phyloP scores from a whole-genome alignment of 2,888 invertebrate genomes.

The Ellobium chinense region DNA sequence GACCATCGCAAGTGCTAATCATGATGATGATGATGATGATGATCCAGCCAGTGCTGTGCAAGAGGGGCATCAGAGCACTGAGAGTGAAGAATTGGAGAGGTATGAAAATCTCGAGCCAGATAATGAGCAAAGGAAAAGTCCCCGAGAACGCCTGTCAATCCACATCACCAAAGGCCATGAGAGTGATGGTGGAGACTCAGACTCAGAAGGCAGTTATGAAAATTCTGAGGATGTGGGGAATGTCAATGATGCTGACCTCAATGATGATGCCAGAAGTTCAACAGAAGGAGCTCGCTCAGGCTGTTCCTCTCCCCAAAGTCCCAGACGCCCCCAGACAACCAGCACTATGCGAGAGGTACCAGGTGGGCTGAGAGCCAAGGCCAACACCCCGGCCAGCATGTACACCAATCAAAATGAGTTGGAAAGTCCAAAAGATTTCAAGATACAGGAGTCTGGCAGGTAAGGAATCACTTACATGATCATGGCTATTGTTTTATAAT shows the following conservation, averaged over 20 bases:
- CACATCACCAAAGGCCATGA: background rate
- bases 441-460: background rate
- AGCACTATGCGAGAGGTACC: constrained; percentile 40
- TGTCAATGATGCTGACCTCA: background rate
- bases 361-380: constrained; percentile 35
- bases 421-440: background rate
- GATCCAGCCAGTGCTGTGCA: background rate
- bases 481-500: too few relatives aligned
- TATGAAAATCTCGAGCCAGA: background rate
- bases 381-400: constrained; percentile 42
- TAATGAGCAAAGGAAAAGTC: background rate
- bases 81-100: background rate
- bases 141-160: background rate
- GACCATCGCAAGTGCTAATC: too few relatives aligned
- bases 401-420: constrained; percentile 22
- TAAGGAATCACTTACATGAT: too few relatives aligned
- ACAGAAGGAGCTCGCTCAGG: background rate
- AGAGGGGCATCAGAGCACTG: background rate
- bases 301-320: constrained; percentile 12
- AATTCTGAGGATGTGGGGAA: background rate
- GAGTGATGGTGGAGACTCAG: background rate
- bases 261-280: background rate
- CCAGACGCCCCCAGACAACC: constrained; percentile 26
- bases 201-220: too few relatives aligned
- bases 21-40: background rate